phyloP scores from a whole-genome alignment of 2,113 vertebrate species.

The Patagioenas fasciata region DNA sequence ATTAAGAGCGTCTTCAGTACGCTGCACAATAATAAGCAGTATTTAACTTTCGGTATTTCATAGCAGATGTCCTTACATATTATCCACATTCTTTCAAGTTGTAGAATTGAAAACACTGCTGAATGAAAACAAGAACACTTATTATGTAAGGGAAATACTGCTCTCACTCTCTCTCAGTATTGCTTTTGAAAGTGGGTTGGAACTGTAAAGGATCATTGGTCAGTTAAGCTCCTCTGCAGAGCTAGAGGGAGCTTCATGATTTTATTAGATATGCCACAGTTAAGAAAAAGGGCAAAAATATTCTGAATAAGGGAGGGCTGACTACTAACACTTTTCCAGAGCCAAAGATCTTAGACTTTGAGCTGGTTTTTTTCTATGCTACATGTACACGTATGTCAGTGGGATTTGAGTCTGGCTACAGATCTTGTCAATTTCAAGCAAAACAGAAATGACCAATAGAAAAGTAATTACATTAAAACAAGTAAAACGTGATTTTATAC shows the following conservation, averaged over 20 bases:
- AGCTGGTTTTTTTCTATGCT: not conserved
- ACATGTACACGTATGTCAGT: not conserved
- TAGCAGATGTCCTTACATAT: constrained; percentile 71
- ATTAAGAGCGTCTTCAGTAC: constrained; percentile 43
- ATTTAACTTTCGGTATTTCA: constrained; percentile 59
- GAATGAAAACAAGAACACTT: constrained; percentile 53
- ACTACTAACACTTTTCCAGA: not conserved
- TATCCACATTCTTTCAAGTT: constrained; percentile 61
- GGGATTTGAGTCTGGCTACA: not conserved
- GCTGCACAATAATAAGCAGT: constrained; percentile 2
- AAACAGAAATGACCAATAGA: constrained; percentile 4
- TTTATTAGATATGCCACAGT: constrained; percentile 60
- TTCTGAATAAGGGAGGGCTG: not conserved
- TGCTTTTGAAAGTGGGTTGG: constrained; percentile 59
- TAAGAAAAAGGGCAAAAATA: not conserved
- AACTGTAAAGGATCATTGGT: constrained; percentile 67
- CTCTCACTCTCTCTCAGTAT: not conserved
- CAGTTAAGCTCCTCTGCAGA: constrained; percentile 71
- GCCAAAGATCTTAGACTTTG: not conserved
- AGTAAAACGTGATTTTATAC: constrained; percentile 44
- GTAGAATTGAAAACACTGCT: constrained; percentile 53
- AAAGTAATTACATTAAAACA: constrained; percentile 41
- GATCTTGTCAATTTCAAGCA: constrained; percentile 30
- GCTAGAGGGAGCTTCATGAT: constrained; percentile 72
- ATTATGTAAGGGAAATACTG: constrained; percentile 57